Evolutionary conservation across 92 coral and sea anemone genomes (phyloP), one percentile per base, ranked within the genome.

Genomic region (Zoanthus gigantus): DNA sequence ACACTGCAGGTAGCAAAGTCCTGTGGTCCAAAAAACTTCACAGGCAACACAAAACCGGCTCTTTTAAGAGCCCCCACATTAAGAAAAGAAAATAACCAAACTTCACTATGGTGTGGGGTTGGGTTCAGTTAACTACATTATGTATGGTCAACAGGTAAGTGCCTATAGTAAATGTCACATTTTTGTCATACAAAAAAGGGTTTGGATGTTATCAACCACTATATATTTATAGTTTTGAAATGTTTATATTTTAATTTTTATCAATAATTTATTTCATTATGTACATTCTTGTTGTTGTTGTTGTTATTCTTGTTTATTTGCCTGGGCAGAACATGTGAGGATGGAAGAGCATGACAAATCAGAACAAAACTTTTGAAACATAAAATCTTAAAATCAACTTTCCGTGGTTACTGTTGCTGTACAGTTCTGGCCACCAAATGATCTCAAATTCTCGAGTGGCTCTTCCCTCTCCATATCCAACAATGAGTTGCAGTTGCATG

Each of bases 391-490:
- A 67, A 29, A 78, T 77, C 5, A 87, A 63, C 52, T 87, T 87
- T 10, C 85, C 85, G 8, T 76, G 76, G 66, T 23, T 23, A 11
- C 48, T 60, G 67, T 8, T 30, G 16, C 76, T 66, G 77, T 77
- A 78, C 34, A 87, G 71, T 44, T 67, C 76, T 50, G 90, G 78
- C 90, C 85, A 87, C 90, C 90, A 69, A 52, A 76, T 87, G 7
- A 52, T 13, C 58, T 78, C 90, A 46, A 78, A 77, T 68, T 78
- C 78, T 78, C 71, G 75, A 12, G 79, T 87, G 42, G 76, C 69
- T 30, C 90, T 77, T 63, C 90, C 89, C 89, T 86, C 83, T 58
- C 74, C 83, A 72, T 29, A 32, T 58, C 89, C 89, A 76, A 63
- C 74, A 76, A 86, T 34, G 63, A 57, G 63, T 57, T 57, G 58